These are phyloP conservation scores for Nysson spinosus DNA, from an alignment of 2,888 invertebrate genomes.

Conservation along the genomic window DNA sequence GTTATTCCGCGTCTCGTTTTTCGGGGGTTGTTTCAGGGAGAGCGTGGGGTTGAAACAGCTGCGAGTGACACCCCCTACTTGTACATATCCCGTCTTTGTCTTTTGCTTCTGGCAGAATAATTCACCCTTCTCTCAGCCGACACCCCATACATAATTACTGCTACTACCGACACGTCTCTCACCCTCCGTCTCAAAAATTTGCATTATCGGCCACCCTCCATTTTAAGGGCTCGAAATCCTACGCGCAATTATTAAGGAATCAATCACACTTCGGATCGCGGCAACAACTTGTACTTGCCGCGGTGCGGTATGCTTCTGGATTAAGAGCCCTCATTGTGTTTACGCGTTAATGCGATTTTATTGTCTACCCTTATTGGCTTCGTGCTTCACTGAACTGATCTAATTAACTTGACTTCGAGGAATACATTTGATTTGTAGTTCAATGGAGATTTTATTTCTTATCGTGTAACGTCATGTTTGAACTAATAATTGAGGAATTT, in stretches of 20 bases:
- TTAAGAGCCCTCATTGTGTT: conserved; percentile 7
- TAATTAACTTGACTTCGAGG: too few relatives aligned
- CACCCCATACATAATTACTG: conserved; percentile 64
- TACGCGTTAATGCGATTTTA: conserved; percentile 20
- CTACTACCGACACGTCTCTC: conserved; percentile 51
- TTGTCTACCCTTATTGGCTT: too few relatives aligned
- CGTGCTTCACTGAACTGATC: too few relatives aligned
- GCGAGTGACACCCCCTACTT: conserved; percentile 67
- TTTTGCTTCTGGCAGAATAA: conserved; percentile 22
- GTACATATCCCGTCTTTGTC: conserved; percentile 40
- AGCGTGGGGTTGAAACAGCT: conserved; percentile 67
- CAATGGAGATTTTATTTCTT: too few relatives aligned
- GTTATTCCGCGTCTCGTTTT: conserved; percentile 59
- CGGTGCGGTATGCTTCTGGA: conserved; percentile 9
- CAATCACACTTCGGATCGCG: conserved; percentile 51
- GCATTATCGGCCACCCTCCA: conserved; percentile 60
- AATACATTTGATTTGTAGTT: too few relatives aligned
- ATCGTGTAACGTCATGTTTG: too few relatives aligned
- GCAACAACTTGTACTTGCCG: background rate
- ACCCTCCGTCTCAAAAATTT: conserved; percentile 58
- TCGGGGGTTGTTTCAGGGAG: conserved; percentile 43
- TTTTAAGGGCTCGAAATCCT: conserved; percentile 36
- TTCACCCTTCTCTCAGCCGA: conserved; percentile 21
- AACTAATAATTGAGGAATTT: too few relatives aligned
- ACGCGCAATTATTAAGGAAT: conserved; percentile 62